Base-by-base conservation (phyloP, 2,888 invertebrate genomes). In the Xanthorhoe designata region DNA sequence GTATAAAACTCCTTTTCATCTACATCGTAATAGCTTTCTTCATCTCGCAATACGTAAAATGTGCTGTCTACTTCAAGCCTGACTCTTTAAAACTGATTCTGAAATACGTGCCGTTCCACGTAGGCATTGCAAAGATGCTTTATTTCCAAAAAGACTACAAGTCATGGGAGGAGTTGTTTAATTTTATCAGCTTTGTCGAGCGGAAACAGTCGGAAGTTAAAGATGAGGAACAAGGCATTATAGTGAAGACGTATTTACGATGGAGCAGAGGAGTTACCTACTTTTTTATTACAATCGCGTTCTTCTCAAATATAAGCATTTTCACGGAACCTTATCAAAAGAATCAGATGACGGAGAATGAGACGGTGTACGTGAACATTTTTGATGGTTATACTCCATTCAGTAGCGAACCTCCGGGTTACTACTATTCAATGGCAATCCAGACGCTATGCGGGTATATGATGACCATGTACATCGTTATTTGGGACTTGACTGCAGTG, bases 301-400 rank as follows among this genome's bases (percentile, higher is more conserved):
- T 85, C 45, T 76, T 85, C 61, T 82, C 86, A 2, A 88, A 88
- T 66, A 75, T 85, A 38, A 73, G 74, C 52, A 83, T 89, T 65
- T 89, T 88, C 63, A 61, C 76, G 13, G 86, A 86, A 61, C 87
- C 88, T 0, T 89, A 88, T 73, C 80, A 78, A 53, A 85, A 85
- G 61, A 87, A 86, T 73, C 72, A 79, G 55, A 64, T 72, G 0
- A 75, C 75, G 50, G 79, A 72, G 7, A 86, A 89, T 64, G 85
- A 83, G 1, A 86, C 86, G 32, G 66, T 79, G 13, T 88, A 88
- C 58, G 53, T 82, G 51, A 70, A 83, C n/a, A 73, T 88, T 0
- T 87, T 90, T 66, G 84, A 90, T 63, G 88, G 83, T 0, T 87
- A 83, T 64, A 78, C 82, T 7, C 89, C 90, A 1, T 88, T 84